Conservation (phyloP, 1,140 invertebrate species). For the Uloborus diversus region DNA sequence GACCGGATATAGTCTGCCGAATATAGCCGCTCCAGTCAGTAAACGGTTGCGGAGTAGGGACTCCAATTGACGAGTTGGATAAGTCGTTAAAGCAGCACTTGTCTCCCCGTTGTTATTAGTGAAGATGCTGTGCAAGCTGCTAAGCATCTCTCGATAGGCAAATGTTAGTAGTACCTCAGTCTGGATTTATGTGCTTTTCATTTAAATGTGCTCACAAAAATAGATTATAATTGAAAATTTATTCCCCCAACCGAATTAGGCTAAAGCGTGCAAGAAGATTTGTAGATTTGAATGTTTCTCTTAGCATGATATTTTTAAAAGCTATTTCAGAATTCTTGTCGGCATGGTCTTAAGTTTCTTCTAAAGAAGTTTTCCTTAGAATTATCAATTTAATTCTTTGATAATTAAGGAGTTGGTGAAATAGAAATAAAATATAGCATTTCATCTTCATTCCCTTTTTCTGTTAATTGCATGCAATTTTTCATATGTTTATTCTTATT, state of each 20-base stretch:
- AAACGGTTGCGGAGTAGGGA: slow-evolving; percentile 21
- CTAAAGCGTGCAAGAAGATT: too few relatives aligned
- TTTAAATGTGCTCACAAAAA: slow-evolving; percentile 8
- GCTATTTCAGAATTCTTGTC: too few relatives aligned
- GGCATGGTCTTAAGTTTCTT: too few relatives aligned
- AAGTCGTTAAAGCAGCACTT: slow-evolving; percentile 25
- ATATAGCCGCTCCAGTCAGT: slow-evolving; percentile 8
- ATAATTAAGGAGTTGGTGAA: too few relatives aligned
- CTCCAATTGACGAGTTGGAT: slow-evolving; percentile 21
- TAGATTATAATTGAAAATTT: slow-evolving; percentile 38
- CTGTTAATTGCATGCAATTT: too few relatives aligned
- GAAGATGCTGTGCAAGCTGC: not conserved
- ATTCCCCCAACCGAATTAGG: not conserved
- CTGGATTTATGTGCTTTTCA: slow-evolving; percentile 16
- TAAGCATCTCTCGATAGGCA: slow-evolving; percentile 6
- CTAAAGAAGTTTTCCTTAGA: too few relatives aligned
- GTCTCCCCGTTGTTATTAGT: slow-evolving; percentile 15
- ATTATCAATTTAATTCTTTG: too few relatives aligned
- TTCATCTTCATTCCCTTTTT: too few relatives aligned
- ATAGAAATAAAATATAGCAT: too few relatives aligned
- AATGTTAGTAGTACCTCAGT: slow-evolving; percentile 18
- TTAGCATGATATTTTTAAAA: too few relatives aligned
- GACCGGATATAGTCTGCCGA: slow-evolving; percentile 27
- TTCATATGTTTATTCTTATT: too few relatives aligned
- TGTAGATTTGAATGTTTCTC: too few relatives aligned